Evolutionary conservation across 2,888 invertebrate species (phyloP).

Genomic region (Alviniconcha strummeri): DNA sequence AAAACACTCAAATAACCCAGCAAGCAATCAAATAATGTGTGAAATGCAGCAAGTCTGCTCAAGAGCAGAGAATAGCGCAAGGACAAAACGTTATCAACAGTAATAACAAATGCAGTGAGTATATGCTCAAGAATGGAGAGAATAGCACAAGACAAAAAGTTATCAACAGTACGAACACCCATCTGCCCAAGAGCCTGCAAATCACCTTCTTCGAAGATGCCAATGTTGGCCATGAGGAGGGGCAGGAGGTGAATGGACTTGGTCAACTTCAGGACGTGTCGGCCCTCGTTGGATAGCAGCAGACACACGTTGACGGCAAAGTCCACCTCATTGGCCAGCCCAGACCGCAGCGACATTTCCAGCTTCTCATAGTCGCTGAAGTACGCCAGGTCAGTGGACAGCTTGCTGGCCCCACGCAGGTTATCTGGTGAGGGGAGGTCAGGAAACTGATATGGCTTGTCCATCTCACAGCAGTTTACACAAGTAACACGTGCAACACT

Average conservation of each 20-base stretch:
- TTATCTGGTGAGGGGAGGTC: conserved; percentile 50
- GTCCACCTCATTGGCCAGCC: conserved; percentile 98
- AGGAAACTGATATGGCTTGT: not conserved
- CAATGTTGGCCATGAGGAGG: conserved; percentile 93
- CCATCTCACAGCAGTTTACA: no score
- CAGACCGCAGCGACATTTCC: conserved; percentile 92
- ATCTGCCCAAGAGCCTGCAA: no score
- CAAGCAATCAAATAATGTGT: no score
- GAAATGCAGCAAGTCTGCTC: no score
- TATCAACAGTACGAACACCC: no score
- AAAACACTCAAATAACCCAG: no score
- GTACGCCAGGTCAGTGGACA: conserved; percentile 79
- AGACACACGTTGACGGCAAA: conserved; percentile 98
- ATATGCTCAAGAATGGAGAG: no score
- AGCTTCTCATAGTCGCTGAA: conserved; percentile 86
- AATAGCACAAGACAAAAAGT: no score
- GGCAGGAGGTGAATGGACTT: conserved; percentile 91
- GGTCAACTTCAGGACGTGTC: conserved; percentile 88
- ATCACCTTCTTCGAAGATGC: conserved; percentile 90
- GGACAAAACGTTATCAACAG: no score
- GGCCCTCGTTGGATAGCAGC: conserved; percentile 93
- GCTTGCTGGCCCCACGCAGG: conserved; percentile 79
- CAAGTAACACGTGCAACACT: no score
- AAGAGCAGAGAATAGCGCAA: no score
- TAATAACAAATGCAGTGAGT: no score